phyloP scores from a whole-genome alignment of 1,140 invertebrate species.

The Lasioglossum albipes region DNA sequence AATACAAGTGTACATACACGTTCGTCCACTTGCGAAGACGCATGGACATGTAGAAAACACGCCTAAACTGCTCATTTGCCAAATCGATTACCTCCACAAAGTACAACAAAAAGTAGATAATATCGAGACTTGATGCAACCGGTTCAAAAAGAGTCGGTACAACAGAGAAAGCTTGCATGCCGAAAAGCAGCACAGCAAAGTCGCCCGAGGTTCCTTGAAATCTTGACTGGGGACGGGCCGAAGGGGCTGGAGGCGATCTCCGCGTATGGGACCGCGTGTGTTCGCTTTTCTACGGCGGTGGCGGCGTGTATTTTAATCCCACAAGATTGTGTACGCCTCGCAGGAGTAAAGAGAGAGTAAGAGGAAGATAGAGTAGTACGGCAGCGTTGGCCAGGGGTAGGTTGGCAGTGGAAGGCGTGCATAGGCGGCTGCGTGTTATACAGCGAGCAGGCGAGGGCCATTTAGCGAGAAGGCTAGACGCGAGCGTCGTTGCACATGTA shows the following conservation, averaged over 20 bases:
- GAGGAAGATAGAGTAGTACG: slow-evolving; percentile 13
- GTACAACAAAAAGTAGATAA: too few relatives aligned
- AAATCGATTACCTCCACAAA: too few relatives aligned
- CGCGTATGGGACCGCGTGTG: slow-evolving; percentile 35
- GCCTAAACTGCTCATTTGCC: too few relatives aligned
- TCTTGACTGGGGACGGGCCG: slow-evolving; percentile 73
- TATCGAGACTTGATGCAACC: too few relatives aligned
- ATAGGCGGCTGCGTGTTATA: slow-evolving; percentile 52
- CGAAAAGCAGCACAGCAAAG: background rate
- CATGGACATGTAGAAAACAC: too few relatives aligned
- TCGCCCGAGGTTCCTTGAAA: slow-evolving; percentile 65
- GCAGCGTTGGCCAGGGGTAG: slow-evolving; percentile 21
- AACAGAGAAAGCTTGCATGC: too few relatives aligned
- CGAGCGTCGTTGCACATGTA: slow-evolving; percentile 55
- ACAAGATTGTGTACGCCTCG: slow-evolving; percentile 70
- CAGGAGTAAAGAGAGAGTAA: slow-evolving; percentile 31
- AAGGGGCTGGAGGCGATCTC: slow-evolving; percentile 54
- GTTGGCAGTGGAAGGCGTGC: slow-evolving; percentile 40
- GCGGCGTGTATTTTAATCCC: slow-evolving; percentile 72
- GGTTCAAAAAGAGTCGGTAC: too few relatives aligned
- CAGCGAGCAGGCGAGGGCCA: slow-evolving; percentile 68
- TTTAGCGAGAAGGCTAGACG: slow-evolving; percentile 73
- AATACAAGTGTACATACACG: too few relatives aligned
- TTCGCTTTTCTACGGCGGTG: slow-evolving; percentile 47
- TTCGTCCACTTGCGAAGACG: too few relatives aligned